These are phyloP conservation scores for Phylloscopus collybita DNA, from an alignment of 2,797 vertebrate species.

Conservation along the genomic window DNA sequence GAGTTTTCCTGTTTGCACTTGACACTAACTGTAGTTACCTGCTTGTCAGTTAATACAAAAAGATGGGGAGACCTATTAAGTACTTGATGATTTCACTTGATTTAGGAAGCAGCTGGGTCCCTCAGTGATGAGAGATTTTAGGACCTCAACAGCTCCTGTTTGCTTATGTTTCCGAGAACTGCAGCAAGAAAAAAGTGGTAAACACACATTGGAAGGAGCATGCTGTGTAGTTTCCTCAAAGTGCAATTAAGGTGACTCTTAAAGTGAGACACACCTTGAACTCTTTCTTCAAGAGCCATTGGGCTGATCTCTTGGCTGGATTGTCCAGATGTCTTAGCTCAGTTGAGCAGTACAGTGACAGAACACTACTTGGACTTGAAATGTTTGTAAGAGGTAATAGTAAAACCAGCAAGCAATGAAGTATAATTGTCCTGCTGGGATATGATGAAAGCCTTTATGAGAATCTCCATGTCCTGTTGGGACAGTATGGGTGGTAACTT, in stretches of 20 bases:
- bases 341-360: conserved; percentile 55
- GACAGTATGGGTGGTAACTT: conserved; percentile 71
- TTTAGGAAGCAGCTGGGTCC: not conserved
- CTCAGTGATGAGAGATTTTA: not conserved
- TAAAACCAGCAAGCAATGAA: conserved; percentile 61
- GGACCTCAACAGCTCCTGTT: not conserved
- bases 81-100: not conserved
- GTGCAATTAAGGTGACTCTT: not conserved
- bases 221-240: not conserved
- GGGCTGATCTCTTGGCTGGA: conserved; percentile 1
- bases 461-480: conserved; percentile 60
- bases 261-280: not conserved
- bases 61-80: not conserved
- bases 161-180: not conserved
- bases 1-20: not conserved
- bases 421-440: conserved; percentile 71
- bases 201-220: not conserved
- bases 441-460: conserved; percentile 73
- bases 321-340: conserved; percentile 34
- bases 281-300: not conserved
- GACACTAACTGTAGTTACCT: not conserved
- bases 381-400: conserved; percentile 61
- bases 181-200: not conserved
- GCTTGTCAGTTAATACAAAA: not conserved
- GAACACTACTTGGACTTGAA: conserved; percentile 36